These are phyloP conservation scores for Alethe castanea DNA, from an alignment of 2,113 vertebrate genomes.

Conservation along the genomic window DNA sequence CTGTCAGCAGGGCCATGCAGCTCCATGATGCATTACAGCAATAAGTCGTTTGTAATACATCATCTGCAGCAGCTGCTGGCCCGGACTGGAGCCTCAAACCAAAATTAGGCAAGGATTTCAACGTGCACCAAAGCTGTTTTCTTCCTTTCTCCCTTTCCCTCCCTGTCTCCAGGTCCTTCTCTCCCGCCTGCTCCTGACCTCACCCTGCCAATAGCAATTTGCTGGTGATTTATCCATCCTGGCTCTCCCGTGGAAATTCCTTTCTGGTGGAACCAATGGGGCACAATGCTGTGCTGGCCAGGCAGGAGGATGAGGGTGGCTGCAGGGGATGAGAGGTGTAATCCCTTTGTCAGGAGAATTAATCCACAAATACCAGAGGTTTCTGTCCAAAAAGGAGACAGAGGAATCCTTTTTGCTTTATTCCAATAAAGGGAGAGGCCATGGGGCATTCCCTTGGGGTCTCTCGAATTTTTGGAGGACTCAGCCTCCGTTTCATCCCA, in stretches of 20 bases:
- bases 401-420: too few relatives aligned
- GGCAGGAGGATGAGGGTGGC: background rate
- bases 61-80: slow-evolving; percentile 60
- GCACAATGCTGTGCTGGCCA: background rate
- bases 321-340: background rate
- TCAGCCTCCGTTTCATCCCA: too few relatives aligned
- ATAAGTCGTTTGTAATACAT: slow-evolving; percentile 70
- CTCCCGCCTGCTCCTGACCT: background rate
- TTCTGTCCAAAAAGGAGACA: too few relatives aligned
- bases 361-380: too few relatives aligned
- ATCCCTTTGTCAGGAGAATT: background rate
- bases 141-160: background rate
- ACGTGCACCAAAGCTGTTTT: background rate
- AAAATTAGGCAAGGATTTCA: background rate
- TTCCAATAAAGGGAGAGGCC: too few relatives aligned
- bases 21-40: slow-evolving; percentile 72
- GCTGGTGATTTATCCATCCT: slow-evolving; percentile 23
- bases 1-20: slow-evolving; percentile 63
- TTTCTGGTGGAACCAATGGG: slow-evolving; percentile 8
- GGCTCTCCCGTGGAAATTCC: slow-evolving; percentile 38
- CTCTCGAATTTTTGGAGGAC: too few relatives aligned
- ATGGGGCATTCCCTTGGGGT: too few relatives aligned
- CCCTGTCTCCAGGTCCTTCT: slow-evolving; percentile 11
- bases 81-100: background rate
- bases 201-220: slow-evolving; percentile 13